Base-by-base conservation (phyloP, 2,797 vertebrate genomes). In the Amblyraja radiata region DNA sequence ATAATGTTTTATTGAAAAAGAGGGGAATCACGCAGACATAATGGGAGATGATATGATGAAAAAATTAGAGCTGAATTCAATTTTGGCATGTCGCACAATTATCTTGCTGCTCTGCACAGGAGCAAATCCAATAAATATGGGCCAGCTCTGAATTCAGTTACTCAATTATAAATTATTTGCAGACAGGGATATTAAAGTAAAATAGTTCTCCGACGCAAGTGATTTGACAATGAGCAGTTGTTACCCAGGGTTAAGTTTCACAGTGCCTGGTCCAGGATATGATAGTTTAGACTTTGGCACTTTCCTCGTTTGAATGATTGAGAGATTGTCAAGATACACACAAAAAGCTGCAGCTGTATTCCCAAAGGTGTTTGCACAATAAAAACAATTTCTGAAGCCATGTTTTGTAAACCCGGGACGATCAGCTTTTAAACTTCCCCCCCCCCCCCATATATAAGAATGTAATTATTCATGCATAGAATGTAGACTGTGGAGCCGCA, bases 11-110 rank as follows among this genome's bases (percentile, higher is more conserved):
- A 92, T 28, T 73, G 39, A 23, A 74, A 74, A 39, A 92, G 39
- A 74, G 39, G 54, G 36, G 71, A 46, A 76, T 92, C 14, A 25
- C 71, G n/a, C 90, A 74, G 90, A 18, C 90, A 76, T 92, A 76
- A 92, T 76, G 36, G 90, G 39, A 76, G 58, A 54, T 76, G 71
- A 46, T 92, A 92, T 46, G 18, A 91, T 91, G 71, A 92, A 73
- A 46, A 92, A 76, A 92, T 92, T 92, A 92, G 76, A 92, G 23
- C 71, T 46, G 76, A 92, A 92, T 92, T 92, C 36, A 74, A 92
- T 92, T 92, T 54, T 58, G 71, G 71, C 71, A 76, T 76, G 71
- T 92, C 71, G 54, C 11, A 58, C 90, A 74, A 76, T 92, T 92
- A 92, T 92, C 90, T 92, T 74, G 76, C 36, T 92, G 36, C 68